phyloP scores from a whole-genome alignment of 2,113 vertebrate species.

The Pao palembangensis region DNA sequence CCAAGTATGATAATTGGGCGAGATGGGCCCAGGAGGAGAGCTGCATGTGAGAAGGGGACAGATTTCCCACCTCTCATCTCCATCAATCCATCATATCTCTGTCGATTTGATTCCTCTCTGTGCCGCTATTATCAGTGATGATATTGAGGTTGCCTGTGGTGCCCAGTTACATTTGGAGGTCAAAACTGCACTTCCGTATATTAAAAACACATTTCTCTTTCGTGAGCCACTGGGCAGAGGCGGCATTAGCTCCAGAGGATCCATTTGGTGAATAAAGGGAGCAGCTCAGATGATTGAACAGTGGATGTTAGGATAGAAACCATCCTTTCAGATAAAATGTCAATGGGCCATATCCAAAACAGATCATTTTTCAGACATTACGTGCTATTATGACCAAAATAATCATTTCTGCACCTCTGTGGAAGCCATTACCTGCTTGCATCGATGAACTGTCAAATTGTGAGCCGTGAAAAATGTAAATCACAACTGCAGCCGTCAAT shows the following conservation, averaged over 20 bases:
- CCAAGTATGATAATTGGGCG: conserved; percentile 47
- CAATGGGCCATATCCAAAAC: conserved; percentile 56
- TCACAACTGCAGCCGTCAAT: conserved; percentile 60
- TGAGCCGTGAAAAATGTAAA: conserved; percentile 49
- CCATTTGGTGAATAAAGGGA: conserved; percentile 53
- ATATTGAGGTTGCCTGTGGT: conserved; percentile 51
- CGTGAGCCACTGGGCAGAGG: conserved; percentile 55
- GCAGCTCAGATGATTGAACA: conserved; percentile 37
- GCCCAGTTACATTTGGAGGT: conserved; percentile 60
- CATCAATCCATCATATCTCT: conserved; percentile 44
- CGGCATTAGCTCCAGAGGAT: conserved; percentile 54
- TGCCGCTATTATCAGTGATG: conserved; percentile 65
- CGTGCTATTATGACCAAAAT: conserved; percentile 52
- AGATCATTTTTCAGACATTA: conserved; percentile 54
- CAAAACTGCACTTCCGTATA: conserved; percentile 56
- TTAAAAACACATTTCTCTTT: conserved; percentile 65
- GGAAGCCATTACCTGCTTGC: conserved; percentile 47
- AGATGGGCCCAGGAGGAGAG: conserved; percentile 17
- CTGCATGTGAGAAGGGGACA: conserved; percentile 29
- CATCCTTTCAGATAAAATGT: conserved; percentile 49
- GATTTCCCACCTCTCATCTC: conserved; percentile 34
- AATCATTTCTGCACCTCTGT: conserved; percentile 24
- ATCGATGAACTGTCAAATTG: conserved; percentile 56
- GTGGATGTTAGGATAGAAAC: conserved; percentile 44
- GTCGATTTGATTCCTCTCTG: conserved; percentile 53